These are phyloP conservation scores for Capromys pilorides DNA, from an alignment of 2,797 vertebrate genomes.

Conservation along the genomic window DNA sequence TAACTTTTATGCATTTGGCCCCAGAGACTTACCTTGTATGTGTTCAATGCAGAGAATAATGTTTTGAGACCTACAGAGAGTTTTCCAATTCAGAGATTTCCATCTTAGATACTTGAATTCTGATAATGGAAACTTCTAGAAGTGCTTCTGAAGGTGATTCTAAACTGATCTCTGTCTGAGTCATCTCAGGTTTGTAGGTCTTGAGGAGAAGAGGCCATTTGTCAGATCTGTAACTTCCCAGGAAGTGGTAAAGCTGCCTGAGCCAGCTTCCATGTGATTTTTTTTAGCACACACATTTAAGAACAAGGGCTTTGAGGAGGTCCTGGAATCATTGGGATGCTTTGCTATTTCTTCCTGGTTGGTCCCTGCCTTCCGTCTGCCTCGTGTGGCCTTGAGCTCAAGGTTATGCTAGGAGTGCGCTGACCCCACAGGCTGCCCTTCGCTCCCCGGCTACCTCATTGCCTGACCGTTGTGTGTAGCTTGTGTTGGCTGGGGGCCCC, in stretches of 20 bases:
- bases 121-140: background rate
- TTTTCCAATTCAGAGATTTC: background rate
- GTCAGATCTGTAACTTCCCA: background rate
- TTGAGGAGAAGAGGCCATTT: background rate
- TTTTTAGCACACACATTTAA: background rate
- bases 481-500: background rate
- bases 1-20: background rate
- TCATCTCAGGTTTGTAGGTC: background rate
- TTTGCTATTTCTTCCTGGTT: background rate
- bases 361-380: background rate
- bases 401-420: background rate
- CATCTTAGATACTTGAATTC: background rate
- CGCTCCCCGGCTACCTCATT: background rate
- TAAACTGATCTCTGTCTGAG: background rate
- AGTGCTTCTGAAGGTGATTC: background rate
- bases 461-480: background rate
- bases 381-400: background rate
- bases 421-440: background rate
- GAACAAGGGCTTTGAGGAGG: background rate
- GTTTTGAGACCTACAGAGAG: background rate
- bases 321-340: slow-evolving; percentile 20
- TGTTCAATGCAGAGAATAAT: background rate
- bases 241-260: background rate
- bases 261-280: background rate
- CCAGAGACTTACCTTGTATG: background rate